Conservation (phyloP, 2,797 vertebrate species). For the Phrynocephalus guinanensis region DNA sequence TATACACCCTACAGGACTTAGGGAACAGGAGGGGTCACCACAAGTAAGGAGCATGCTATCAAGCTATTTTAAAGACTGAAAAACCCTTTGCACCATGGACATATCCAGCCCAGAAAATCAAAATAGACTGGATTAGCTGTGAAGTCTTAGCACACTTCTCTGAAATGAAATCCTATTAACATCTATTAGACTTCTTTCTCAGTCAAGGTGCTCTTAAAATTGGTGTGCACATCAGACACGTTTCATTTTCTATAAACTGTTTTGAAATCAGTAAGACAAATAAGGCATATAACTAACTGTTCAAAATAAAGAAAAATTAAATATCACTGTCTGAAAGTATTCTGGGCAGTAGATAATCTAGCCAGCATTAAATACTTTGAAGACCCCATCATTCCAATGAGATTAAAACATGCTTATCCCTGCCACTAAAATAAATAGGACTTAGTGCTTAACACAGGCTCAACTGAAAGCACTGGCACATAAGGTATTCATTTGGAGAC, state of each 20-base stretch:
- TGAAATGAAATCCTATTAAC: background rate
- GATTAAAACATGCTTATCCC: background rate
- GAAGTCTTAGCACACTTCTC: background rate
- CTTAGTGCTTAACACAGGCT: background rate
- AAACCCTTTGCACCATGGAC: background rate
- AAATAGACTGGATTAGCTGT: background rate
- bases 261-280: background rate
- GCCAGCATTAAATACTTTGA: background rate
- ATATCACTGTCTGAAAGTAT: background rate
- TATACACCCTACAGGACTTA: background rate
- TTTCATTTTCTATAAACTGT: background rate
- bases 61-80: background rate
- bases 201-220: constrained; percentile 6
- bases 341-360: background rate
- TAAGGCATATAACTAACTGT: background rate
- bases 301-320: background rate
- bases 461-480: background rate
- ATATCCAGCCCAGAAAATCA: constrained; percentile 3
- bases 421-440: background rate
- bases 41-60: background rate
- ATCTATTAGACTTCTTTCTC: background rate
- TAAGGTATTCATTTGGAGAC: background rate
- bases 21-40: background rate
- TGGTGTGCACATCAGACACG: background rate
- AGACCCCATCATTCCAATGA: background rate